Conservation (phyloP, 2,888 invertebrate species). For the Laspeyria flexula region DNA sequence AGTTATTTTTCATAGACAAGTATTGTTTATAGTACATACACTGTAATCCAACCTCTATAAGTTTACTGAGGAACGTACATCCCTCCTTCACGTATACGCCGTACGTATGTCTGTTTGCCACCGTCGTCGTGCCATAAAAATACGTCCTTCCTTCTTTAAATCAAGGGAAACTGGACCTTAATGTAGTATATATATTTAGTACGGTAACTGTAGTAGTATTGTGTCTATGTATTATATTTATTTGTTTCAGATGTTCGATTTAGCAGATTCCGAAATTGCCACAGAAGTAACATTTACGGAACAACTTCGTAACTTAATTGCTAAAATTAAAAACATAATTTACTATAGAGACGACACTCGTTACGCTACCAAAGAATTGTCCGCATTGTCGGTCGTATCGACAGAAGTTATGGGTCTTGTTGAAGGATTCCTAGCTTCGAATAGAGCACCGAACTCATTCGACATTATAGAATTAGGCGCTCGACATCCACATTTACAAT, state of each 20-base stretch:
- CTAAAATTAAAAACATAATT: slow-evolving; percentile 80
- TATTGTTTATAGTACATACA: too few relatives aligned
- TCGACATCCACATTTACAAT: slow-evolving; percentile 77
- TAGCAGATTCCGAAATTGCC: slow-evolving; percentile 88
- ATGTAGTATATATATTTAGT: too few relatives aligned
- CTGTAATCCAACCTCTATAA: too few relatives aligned
- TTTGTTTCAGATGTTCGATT: slow-evolving; percentile 88
- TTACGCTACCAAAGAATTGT: slow-evolving; percentile 82
- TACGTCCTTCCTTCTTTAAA: too few relatives aligned
- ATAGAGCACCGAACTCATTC: slow-evolving; percentile 79
- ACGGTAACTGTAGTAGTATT: too few relatives aligned
- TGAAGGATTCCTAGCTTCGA: slow-evolving; percentile 85
- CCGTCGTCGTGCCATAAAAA: too few relatives aligned
- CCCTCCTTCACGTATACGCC: too few relatives aligned
- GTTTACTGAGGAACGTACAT: too few relatives aligned
- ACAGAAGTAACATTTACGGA: slow-evolving; percentile 90
- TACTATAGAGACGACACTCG: slow-evolving; percentile 76
- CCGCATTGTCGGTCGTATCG: slow-evolving; percentile 85
- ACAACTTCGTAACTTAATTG: slow-evolving; percentile 84
- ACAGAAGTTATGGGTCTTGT: slow-evolving; percentile 87
- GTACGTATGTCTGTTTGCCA: too few relatives aligned
- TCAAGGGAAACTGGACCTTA: too few relatives aligned
- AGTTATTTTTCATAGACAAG: too few relatives aligned
- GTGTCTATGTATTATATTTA: too few relatives aligned
- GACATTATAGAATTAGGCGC: slow-evolving; percentile 78